Evolutionary conservation across 2,797 vertebrate species (phyloP), one percentile per base, ranked within the genome.

Genomic region (Pseudopleuronectes americanus): DNA sequence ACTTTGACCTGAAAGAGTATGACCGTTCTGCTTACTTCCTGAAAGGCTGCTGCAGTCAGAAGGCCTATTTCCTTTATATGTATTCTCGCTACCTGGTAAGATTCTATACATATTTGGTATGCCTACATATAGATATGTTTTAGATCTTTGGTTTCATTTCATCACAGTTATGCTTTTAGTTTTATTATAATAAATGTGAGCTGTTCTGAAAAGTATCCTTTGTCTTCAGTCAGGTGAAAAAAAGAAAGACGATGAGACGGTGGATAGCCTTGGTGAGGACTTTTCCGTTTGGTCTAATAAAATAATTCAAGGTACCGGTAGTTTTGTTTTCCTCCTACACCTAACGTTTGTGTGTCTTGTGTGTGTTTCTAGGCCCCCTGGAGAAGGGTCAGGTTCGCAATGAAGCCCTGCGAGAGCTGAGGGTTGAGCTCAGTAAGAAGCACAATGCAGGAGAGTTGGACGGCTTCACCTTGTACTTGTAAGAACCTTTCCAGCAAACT

Each of bases 321-420:
- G n/a, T 31, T 68, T 17, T 38, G 0, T 57, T 10, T 8, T 1
- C 1, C 0, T 21, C 64, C 43, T 17, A 22, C 0, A 5, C 19
- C 4, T 24, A 72, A 47, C 2, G 2, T 70, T 47, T 33, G 43
- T 31, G 3, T 57, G 2, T 45, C 31, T 57, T n/a, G 57, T 80
- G 8, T 79, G 41, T 81, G 64, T 4, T 31, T 85, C 0, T 72
- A 99, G 98, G 98, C 67, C 98, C 98, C 41, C 87, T 99, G 87
- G 98, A 99, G 84, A 99, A 99, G 86, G 98, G 98, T 77, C 98
- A 99, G 86, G 98, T 99, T 4, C 97, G 97, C 78, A 99, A 99
- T 53, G 98, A 99, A 92, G 96, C 96, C 43, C 89, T 99, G 41
- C 91, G 98, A 72, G 97, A 99, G 84, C 55, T 99, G 70, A 94